A percentile compares a stretch with the other conserved stretches of the same genome.
Evolutionary conservation across 2,888 invertebrate genomes (phyloP).

Genomic region (Xanthorhoe spadicearia): DNA sequence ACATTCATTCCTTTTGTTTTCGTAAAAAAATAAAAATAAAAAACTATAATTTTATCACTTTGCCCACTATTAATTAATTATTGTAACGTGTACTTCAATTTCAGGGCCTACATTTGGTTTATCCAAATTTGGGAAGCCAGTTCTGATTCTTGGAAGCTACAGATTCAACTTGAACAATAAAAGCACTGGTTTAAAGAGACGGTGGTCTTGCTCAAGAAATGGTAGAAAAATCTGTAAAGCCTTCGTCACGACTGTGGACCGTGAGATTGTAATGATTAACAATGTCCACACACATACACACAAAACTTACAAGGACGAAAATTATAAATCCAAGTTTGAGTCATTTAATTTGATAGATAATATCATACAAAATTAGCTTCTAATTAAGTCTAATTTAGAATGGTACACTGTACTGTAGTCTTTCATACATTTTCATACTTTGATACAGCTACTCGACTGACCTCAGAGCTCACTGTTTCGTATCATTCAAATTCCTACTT

Average conservation of each 20-base stretch:
- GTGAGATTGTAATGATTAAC: conserved; percentile 18
- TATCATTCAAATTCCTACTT: too few relatives aligned
- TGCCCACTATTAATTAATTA: neutral
- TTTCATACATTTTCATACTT: too few relatives aligned
- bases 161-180: conserved; percentile 24
- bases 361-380: too few relatives aligned
- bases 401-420: too few relatives aligned
- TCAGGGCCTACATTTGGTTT: conserved; percentile 19
- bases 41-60: neutral
- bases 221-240: conserved; percentile 21
- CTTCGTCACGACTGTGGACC: conserved; percentile 13
- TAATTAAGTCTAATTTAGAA: too few relatives aligned
- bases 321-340: too few relatives aligned
- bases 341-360: too few relatives aligned
- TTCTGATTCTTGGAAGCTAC: conserved; percentile 23
- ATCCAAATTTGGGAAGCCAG: conserved; percentile 23
- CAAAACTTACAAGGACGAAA: too few relatives aligned
- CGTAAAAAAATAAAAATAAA: too few relatives aligned
- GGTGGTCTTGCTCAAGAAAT: conserved; percentile 25
- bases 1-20: too few relatives aligned
- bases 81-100: neutral
- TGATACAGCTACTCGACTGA: too few relatives aligned
- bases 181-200: conserved; percentile 13
- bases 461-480: too few relatives aligned
- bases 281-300: conserved; percentile 13